Percentiles rank a stretch among this genome's conserved stretches.
These are phyloP conservation scores for Automeris io DNA, from an alignment of 2,888 invertebrate species.

Conservation along the genomic window DNA sequence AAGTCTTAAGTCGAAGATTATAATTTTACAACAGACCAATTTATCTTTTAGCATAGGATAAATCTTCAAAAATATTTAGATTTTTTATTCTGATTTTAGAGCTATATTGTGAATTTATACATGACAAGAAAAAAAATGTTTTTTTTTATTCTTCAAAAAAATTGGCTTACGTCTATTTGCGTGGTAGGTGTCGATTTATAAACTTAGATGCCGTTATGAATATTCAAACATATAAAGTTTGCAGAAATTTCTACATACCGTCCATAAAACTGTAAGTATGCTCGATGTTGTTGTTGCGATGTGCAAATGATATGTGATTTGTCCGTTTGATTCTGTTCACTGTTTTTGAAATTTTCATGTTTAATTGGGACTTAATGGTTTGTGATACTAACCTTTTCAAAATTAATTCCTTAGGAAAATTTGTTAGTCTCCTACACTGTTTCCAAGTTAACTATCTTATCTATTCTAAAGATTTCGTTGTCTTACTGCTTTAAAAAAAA, in stretches of 20 bases:
- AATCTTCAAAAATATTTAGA: too few relatives aligned
- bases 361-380: slow-evolving; percentile 15
- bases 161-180: too few relatives aligned
- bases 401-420: slow-evolving; percentile 13
- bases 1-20: too few relatives aligned
- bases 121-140: too few relatives aligned
- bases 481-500: background rate
- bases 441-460: background rate
- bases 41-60: too few relatives aligned
- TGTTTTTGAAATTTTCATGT: slow-evolving; percentile 11
- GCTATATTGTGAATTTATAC: too few relatives aligned
- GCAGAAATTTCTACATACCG: background rate
- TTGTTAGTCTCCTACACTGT: background rate
- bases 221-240: background rate
- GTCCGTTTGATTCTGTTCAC: slow-evolving; percentile 9
- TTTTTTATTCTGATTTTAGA: too few relatives aligned
- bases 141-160: too few relatives aligned
- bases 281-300: background rate
- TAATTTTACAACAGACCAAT: too few relatives aligned
- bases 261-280: background rate
- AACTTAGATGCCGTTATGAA: background rate
- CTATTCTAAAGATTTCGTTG: background rate
- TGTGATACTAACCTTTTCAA: slow-evolving; percentile 19
- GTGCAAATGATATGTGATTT: slow-evolving; percentile 4
- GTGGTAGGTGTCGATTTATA: too few relatives aligned